Evolutionary conservation across 2,888 invertebrate genomes (phyloP), one percentile per base, ranked within the genome.

Genomic region (Meiosimyza decipiens): DNA sequence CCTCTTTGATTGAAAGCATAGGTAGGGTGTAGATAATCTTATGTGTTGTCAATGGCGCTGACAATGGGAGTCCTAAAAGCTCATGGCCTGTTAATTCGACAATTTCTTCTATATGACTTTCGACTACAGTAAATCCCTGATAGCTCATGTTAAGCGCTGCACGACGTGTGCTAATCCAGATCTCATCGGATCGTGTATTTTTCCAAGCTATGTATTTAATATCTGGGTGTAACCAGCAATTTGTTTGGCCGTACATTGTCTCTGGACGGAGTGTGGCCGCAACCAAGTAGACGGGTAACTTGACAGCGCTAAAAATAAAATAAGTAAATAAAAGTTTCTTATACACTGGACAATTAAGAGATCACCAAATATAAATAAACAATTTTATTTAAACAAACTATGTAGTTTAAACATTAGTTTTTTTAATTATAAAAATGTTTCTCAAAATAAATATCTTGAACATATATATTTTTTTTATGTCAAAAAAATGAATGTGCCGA

Each of bases 211-310:
- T 91, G 84, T 99, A 99, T 77, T 91, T 92, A 84, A 99, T 95
- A 83, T 98, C 97, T 0, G 99, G 99, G 82, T 94, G 94, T 5
- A 99, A 87, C 98, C 99, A 99, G 86, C 98, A 99, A 85, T 99
- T 99, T 0, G 99, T 99, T 89, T 99, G 99, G 0, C 99, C 99
- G 84, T 98, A 99, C 99, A 99, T 99, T 1, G 99, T 99, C 89
- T 99, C 99, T 1, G 99, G 98, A 73, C 99, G 90, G n/a, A 99
- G 88, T 6, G 99, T 99, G 11, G 98, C 99, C 18, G 98, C 98
- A 13, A 99, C 97, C 74, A 99, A 89, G 65, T 77, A 87, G 64
- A 87, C 79, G 6, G 84, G 75, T 3, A 76, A 78, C 74, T 81
- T 82, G 0, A 85, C 77, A 40, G 82, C 73, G 50, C 85, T 87